A percentile compares a stretch with the other conserved stretches of the same genome.
Evolutionary conservation across 2,797 vertebrate genomes (phyloP).

Genomic region (Threskiornis aethiopicus): DNA sequence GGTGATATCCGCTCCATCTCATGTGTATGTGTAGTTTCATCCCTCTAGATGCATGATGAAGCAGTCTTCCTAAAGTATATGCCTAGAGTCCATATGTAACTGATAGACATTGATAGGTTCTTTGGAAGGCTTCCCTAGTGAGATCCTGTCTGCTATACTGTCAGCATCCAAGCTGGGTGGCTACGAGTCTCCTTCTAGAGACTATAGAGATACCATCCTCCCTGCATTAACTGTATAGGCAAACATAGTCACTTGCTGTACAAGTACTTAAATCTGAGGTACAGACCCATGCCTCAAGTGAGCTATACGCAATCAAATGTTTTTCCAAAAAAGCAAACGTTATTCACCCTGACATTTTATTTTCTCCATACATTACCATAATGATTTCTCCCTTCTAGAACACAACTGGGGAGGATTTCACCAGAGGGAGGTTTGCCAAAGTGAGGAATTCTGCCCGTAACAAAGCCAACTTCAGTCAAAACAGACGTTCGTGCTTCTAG

Average conservation of each 20-base stretch:
- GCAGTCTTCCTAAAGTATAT: background rate
- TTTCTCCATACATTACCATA: background rate
- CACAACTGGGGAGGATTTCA: background rate
- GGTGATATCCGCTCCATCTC: background rate
- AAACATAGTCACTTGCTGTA: background rate
- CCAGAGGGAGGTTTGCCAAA: background rate
- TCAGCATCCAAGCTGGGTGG: background rate
- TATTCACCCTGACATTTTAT: background rate
- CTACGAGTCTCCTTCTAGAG: background rate
- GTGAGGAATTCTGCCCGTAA: background rate
- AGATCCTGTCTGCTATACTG: background rate
- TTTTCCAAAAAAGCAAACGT: background rate
- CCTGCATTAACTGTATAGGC: background rate
- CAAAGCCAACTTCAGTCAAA: background rate
- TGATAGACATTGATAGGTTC: background rate
- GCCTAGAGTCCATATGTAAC: background rate
- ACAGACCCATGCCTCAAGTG: background rate
- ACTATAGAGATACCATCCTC: fast-evolving
- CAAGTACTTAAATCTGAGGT: background rate
- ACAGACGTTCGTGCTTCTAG: background rate
- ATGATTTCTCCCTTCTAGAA: background rate
- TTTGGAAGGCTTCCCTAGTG: background rate
- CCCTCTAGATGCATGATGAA: background rate
- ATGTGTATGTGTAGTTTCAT: background rate
- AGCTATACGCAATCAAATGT: background rate